A percentile compares a stretch with the other conserved stretches of the same genome.
These are phyloP conservation scores for Callimorpha dominula DNA, from an alignment of 2,888 invertebrate species.

Conservation along the genomic window DNA sequence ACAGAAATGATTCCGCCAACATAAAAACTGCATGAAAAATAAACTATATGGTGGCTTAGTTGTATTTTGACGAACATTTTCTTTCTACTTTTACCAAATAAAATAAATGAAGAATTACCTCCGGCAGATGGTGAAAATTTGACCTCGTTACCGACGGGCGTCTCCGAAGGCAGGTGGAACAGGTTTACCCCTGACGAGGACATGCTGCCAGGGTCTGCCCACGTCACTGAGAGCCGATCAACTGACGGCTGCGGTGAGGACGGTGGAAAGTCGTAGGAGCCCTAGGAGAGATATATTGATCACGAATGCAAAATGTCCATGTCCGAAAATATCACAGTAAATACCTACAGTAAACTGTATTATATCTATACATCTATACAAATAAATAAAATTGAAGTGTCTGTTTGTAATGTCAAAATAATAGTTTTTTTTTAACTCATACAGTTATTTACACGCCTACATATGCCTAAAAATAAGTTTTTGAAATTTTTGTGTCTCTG, in stretches of 20 bases:
- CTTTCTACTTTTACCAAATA: not conserved
- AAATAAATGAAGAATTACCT: constrained; percentile 48
- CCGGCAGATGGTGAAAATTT: constrained; percentile 75
- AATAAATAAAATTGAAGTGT: too few relatives aligned
- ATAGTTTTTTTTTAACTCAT: too few relatives aligned
- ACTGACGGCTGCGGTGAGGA: constrained; percentile 90
- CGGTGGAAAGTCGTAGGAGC: constrained; percentile 83
- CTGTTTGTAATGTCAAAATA: too few relatives aligned
- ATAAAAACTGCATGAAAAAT: not conserved
- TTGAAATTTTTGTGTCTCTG: too few relatives aligned
- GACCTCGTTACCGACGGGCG: constrained; percentile 76
- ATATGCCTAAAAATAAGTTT: too few relatives aligned
- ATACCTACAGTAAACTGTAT: too few relatives aligned
- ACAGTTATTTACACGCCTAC: too few relatives aligned
- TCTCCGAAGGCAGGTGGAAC: constrained; percentile 78
- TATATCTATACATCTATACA: too few relatives aligned
- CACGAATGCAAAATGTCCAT: too few relatives aligned
- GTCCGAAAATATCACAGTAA: too few relatives aligned
- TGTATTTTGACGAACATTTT: not conserved
- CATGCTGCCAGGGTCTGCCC: constrained; percentile 87
- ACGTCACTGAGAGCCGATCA: constrained; percentile 91
- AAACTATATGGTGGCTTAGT: too few relatives aligned
- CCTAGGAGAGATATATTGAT: constrained; percentile 50
- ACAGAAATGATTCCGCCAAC: not conserved
- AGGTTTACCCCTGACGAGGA: constrained; percentile 81